Conservation (phyloP, 2,888 invertebrate genomes). For the Fragum whitleyi region DNA sequence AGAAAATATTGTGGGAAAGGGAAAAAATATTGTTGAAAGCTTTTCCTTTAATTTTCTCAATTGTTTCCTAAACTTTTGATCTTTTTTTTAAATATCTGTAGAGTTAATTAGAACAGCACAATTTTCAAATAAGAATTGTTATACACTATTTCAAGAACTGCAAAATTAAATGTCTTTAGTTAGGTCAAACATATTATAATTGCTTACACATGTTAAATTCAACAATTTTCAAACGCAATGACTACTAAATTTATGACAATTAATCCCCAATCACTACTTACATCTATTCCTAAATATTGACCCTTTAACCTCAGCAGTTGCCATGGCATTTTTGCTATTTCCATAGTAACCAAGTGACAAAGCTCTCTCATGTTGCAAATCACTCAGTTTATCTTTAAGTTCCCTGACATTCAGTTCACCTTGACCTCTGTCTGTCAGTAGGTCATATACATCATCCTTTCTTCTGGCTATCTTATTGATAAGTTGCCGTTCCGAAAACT, state of each 20-base stretch:
- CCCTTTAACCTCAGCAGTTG: not conserved
- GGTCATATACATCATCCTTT: conserved; percentile 60
- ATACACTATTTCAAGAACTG: too few species aligned
- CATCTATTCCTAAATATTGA: not conserved
- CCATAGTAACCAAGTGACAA: conserved; percentile 5
- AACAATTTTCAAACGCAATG: too few species aligned
- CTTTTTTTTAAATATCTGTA: too few species aligned
- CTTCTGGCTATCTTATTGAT: conserved; percentile 14
- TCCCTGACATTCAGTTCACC: not conserved
- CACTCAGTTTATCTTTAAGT: conserved; percentile 9
- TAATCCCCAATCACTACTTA: not conserved
- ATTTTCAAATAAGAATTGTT: too few species aligned
- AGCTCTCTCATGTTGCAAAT: conserved; percentile 19
- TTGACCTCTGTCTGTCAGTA: conserved; percentile 32
- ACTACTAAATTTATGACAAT: too few species aligned
- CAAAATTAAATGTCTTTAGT: too few species aligned
- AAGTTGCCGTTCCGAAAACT: conserved; percentile 15
- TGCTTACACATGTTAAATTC: too few species aligned
- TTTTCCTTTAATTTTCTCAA: not conserved
- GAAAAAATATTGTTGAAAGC: not conserved
- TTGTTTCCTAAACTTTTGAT: not conserved
- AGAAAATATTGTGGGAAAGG: not conserved
- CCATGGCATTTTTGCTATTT: not conserved
- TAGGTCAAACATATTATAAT: too few species aligned
- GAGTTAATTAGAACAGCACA: too few species aligned